Conservation (phyloP, 2,797 vertebrate species). For the Austrolebias charrua region DNA sequence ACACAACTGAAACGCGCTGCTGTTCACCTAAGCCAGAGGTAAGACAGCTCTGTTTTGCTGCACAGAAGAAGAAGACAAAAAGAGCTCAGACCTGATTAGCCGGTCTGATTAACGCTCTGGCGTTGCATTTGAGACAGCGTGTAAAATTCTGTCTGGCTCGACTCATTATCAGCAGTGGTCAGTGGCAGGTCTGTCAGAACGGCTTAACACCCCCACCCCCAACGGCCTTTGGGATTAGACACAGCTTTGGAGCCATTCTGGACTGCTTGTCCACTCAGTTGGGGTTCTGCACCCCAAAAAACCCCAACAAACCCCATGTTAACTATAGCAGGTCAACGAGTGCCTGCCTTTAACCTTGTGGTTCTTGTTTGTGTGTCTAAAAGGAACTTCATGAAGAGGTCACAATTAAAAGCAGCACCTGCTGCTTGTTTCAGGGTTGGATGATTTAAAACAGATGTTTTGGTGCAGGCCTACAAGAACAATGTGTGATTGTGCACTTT, state of each 20-base stretch:
- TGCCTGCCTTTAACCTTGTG: constrained; percentile 46
- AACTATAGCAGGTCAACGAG: constrained; percentile 45
- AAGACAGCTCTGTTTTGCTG: constrained; percentile 37
- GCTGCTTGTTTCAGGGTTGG: constrained; percentile 22
- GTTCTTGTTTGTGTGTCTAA: constrained; percentile 42
- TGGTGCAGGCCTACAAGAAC: constrained; percentile 39
- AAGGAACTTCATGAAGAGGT: constrained; percentile 44
- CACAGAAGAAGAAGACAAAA: constrained; percentile 22
- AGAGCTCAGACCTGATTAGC: constrained; percentile 78
- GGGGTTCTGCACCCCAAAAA: constrained; percentile 46
- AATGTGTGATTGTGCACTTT: constrained; percentile 49
- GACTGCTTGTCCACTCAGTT: constrained; percentile 58
- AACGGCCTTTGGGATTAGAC: constrained; percentile 65
- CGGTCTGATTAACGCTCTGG: constrained; percentile 63
- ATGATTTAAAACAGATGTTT: constrained; percentile 62
- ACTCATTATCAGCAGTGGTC: constrained; percentile 71
- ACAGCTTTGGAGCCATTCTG: constrained; percentile 59
- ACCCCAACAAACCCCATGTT: constrained; percentile 8
- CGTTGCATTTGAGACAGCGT: constrained; percentile 56
- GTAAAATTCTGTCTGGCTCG: constrained; percentile 70
- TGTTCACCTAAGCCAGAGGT: constrained; percentile 37
- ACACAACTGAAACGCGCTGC: constrained; percentile 13
- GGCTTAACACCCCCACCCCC: constrained; percentile 55
- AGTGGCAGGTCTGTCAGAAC: constrained; percentile 60
- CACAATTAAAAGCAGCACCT: constrained; percentile 39